Evolutionary conservation across 2,797 vertebrate species (phyloP).

Genomic region (Tamandua tetradactyla): DNA sequence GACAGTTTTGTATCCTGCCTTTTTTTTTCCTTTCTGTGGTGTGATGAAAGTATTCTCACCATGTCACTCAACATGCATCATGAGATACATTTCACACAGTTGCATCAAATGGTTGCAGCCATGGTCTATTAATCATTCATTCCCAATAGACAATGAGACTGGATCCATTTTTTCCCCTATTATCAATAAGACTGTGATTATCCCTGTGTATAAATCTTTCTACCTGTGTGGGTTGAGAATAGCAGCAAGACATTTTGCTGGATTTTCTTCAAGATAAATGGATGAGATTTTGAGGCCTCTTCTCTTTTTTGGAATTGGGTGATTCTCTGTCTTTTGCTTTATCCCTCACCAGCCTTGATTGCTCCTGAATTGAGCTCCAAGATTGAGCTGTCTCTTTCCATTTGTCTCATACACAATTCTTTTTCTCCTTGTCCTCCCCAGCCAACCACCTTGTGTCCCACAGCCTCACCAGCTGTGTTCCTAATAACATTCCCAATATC

Average conservation of each 20-base stretch:
- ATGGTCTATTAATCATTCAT: neutral
- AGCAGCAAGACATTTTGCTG: neutral
- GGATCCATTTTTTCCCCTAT: neutral
- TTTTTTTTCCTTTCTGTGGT: neutral
- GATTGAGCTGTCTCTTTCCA: neutral
- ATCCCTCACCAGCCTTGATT: neutral
- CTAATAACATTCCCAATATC: neutral
- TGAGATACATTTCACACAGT: neutral
- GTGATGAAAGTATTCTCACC: neutral
- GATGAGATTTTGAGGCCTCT: neutral
- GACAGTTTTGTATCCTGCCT: neutral
- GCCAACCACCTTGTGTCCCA: neutral
- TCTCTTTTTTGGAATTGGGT: neutral
- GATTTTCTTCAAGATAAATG: neutral
- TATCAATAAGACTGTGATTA: neutral
- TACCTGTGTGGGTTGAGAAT: too few relatives aligned
- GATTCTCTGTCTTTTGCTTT: neutral
- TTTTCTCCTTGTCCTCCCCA: neutral
- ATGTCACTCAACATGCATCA: neutral
- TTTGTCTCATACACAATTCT: neutral
- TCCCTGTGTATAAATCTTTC: neutral
- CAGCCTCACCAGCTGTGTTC: neutral
- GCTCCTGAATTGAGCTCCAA: neutral
- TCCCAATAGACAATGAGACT: neutral
- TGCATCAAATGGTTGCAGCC: neutral